Percentiles rank a stretch among this genome's conserved stretches.
Conservation (phyloP, 2,888 invertebrate genomes). For the Thereva nobilitata region DNA sequence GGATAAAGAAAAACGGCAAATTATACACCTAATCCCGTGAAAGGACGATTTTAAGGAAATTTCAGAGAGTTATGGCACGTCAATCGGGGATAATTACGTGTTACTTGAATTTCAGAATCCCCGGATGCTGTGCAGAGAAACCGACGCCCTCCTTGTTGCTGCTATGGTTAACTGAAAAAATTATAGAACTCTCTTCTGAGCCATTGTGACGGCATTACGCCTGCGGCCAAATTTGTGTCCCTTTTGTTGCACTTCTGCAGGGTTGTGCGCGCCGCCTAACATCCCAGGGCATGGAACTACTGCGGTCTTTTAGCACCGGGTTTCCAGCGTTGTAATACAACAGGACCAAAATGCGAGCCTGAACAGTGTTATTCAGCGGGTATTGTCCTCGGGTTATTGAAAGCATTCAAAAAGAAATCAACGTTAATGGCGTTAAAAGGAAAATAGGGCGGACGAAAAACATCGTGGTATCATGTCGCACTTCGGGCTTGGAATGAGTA, state of each 20-base stretch:
- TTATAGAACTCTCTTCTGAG: conserved; percentile 42
- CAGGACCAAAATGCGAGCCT: conserved; percentile 43
- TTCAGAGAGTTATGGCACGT: conserved; percentile 22
- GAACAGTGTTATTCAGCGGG: conserved; percentile 44
- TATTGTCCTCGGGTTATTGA: conserved; percentile 46
- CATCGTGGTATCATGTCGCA: conserved; percentile 35
- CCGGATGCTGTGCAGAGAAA: conserved; percentile 6
- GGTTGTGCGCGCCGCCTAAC: conserved; percentile 16
- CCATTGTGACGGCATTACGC: conserved; percentile 45
- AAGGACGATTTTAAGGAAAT: conserved; percentile 8
- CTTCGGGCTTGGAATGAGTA: neutral
- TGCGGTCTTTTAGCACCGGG: conserved; percentile 44
- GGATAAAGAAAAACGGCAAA: neutral
- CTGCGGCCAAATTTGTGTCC: conserved; percentile 46
- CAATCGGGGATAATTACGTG: conserved; percentile 32
- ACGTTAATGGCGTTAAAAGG: conserved; percentile 45
- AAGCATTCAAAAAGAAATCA: conserved; percentile 47
- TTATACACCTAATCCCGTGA: conserved; percentile 19
- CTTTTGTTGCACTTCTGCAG: conserved; percentile 40
- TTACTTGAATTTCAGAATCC: conserved; percentile 24
- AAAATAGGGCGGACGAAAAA: conserved; percentile 44
- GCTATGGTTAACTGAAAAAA: conserved; percentile 36
- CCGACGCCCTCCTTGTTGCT: conserved; percentile 21
- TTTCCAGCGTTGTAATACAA: conserved; percentile 33
- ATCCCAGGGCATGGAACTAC: conserved; percentile 41